These are phyloP conservation scores for Hirudo medicinalis DNA, from an alignment of 1,140 invertebrate genomes.

Conservation along the genomic window DNA sequence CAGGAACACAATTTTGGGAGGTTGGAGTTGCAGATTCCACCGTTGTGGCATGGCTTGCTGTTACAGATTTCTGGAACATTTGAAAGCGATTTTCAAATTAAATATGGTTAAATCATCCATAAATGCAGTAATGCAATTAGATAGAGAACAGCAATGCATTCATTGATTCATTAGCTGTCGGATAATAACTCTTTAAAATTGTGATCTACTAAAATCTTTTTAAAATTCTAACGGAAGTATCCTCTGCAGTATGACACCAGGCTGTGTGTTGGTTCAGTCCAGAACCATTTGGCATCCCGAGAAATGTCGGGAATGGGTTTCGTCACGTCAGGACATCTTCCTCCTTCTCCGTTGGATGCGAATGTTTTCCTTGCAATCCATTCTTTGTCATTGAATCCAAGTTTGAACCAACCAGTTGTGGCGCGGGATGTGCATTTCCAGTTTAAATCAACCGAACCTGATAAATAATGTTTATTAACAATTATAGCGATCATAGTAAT, in stretches of 20 bases:
- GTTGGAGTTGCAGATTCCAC: neutral
- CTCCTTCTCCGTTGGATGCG: neutral
- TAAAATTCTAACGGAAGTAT: neutral
- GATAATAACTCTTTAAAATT: too few relatives aligned
- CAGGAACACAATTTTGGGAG: neutral
- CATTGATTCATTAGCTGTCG: too few relatives aligned
- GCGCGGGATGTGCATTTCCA: conserved; percentile 3
- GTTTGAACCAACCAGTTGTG: conserved; percentile 6
- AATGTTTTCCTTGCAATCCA: neutral
- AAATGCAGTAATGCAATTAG: neutral
- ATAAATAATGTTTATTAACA: too few relatives aligned
- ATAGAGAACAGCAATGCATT: too few relatives aligned
- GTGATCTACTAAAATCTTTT: neutral
- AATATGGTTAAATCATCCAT: neutral
- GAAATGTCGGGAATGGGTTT: neutral
- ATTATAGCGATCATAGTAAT: too few relatives aligned
- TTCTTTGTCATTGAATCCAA: neutral
- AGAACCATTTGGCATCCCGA: neutral
- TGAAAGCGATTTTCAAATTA: neutral
- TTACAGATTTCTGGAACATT: neutral
- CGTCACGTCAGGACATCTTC: neutral
- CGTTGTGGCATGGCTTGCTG: conserved; percentile 1
- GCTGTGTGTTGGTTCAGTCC: neutral
- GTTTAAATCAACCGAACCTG: neutral
- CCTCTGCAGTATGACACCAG: conserved; percentile 4